Percentiles rank a stretch among this genome's conserved stretches.
Conservation (phyloP, 2,113 vertebrate genomes). For the Microcebus tavaratra region DNA sequence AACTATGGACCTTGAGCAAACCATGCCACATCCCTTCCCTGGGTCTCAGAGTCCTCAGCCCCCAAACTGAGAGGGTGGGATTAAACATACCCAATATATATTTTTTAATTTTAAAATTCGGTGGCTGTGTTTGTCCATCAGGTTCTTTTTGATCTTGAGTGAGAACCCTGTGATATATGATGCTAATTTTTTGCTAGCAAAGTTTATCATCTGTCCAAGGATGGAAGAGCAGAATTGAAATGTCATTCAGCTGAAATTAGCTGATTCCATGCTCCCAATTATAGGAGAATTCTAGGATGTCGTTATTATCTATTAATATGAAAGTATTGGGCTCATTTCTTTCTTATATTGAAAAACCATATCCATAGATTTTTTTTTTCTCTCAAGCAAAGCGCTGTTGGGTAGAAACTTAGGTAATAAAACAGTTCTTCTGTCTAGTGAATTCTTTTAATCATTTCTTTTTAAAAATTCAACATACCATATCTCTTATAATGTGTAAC, state of each 20-base stretch:
- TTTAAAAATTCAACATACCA: not conserved
- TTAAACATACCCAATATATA: not conserved
- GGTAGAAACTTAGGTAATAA: not conserved
- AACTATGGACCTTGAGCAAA: not conserved
- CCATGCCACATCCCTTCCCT: accelerated
- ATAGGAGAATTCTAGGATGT: not conserved
- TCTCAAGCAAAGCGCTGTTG: not conserved
- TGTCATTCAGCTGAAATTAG: not conserved
- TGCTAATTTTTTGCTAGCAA: not conserved
- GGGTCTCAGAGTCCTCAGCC: not conserved
- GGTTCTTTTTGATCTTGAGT: not conserved
- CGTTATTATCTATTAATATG: not conserved
- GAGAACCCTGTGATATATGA: not conserved
- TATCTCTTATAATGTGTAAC: not conserved
- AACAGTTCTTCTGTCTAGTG: not conserved
- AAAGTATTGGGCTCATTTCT: not conserved
- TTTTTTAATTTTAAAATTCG: not conserved
- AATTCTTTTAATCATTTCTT: not conserved
- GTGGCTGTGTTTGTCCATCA: not conserved
- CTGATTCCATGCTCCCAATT: not conserved
- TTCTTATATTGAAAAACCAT: not conserved
- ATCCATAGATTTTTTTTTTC: not conserved
- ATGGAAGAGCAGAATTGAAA: not conserved
- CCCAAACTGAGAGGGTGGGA: not conserved
- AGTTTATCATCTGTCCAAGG: not conserved